Conservation (phyloP, 1,140 invertebrate genomes). For the Scaptomyza pallida region DNA sequence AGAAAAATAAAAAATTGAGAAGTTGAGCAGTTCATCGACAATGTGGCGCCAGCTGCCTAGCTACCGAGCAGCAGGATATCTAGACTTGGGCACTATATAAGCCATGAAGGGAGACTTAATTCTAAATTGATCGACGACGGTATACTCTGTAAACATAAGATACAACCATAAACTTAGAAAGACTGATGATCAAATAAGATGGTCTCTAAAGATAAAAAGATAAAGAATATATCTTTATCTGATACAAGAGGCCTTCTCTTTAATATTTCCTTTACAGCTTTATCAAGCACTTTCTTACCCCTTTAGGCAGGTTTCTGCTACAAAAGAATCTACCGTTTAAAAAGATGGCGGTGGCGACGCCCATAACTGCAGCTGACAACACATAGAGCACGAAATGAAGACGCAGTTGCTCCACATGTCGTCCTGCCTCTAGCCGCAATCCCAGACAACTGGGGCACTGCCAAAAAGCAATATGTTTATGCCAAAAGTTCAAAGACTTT, state of each 20-base stretch:
- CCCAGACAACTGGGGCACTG: conserved; percentile 24
- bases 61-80: conserved; percentile 9
- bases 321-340: no score
- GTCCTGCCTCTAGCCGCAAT: conserved; percentile 40
- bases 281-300: no score
- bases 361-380: conserved; percentile 63
- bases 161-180: no score
- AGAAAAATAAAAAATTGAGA: no score
- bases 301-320: no score
- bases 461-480: conserved; percentile 71
- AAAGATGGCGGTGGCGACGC: conserved; percentile 6
- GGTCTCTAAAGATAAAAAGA: no score
- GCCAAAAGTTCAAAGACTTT: conserved; percentile 78
- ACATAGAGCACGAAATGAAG: background rate
- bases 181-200: no score
- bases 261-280: no score
- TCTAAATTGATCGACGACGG: conserved; percentile 3
- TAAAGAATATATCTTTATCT: no score
- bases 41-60: conserved; percentile 50
- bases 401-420: conserved; percentile 59
- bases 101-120: conserved; percentile 41
- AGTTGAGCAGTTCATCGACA: conserved; percentile 32
- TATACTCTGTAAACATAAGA: no score
- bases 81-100: conserved; percentile 21
- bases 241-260: no score